Base-by-base conservation (phyloP, 1,140 invertebrate genomes). In the Aphaenogaster floridana region DNA sequence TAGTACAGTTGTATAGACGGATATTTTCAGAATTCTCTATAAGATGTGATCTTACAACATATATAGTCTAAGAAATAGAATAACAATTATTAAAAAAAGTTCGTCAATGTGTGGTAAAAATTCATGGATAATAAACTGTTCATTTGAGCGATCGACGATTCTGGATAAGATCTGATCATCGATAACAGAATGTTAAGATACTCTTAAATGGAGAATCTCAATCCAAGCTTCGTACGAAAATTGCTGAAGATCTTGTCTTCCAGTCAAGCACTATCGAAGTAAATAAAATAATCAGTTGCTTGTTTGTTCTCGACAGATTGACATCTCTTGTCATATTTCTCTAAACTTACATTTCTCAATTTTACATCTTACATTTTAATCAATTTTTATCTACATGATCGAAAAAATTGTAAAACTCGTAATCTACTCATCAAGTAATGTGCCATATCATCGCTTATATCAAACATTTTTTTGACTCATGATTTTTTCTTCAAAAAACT, bases 231-330 rank as follows among this genome's bases (percentile, higher is more conserved):
- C 6, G 11, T 39, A 57, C 17, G 5, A 48, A 39, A 28, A 39
- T 74, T 72, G 42, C 3, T 59, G 3, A 72, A 83, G 39, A 83
- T 72, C 42, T 74, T 39, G 8, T 36, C 13, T 50, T 63, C 11
- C 68, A 39, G 28, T 28, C 13, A 48, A n/a, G 21, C 15, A 63
- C 6, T 68, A 34, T 45, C 9, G 15, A 59, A 39, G 17, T 15
- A 48, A 61, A 76, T 28, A 28, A 28, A 28, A 28, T 39, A 81
- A 11, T 21, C 21, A 21, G 21, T 21, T 21, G 21, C 21, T 21
- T 21, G 21, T 21, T 21, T 21, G 21, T 21, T 21, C 21, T 21
- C 21, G 21, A 21, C 21, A 21, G 0, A 21, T 21, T 21, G 21
- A 21, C 21, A 21, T 21, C 21, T 21, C 21, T 21, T 21, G 21